phyloP scores from a whole-genome alignment of 2,888 invertebrate species.

The Caenorhabditis sp. region DNA sequence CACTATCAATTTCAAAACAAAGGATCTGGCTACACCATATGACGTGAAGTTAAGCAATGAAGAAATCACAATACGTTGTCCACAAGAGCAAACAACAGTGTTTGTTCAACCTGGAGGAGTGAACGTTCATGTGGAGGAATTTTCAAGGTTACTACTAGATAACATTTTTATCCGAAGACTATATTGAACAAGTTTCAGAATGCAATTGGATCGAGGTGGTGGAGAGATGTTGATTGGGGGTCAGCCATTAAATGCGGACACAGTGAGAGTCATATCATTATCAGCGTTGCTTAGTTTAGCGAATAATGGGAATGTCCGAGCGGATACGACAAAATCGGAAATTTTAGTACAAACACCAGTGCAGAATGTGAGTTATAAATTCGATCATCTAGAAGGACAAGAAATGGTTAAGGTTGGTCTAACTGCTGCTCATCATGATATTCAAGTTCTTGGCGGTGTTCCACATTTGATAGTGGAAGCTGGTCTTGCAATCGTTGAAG shows the following conservation, averaged over 20 bases:
- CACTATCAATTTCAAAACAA: slow-evolving; percentile 17
- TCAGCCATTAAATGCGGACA: slow-evolving; percentile 22
- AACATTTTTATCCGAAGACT: too few relatives aligned
- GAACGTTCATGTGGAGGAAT: slow-evolving; percentile 17
- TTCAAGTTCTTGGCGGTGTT: slow-evolving; percentile 38
- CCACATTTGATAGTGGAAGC: slow-evolving; percentile 41
- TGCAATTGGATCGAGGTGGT: slow-evolving; percentile 36
- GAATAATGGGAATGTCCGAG: slow-evolving; percentile 35
- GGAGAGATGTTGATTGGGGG: slow-evolving; percentile 36
- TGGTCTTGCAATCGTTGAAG: slow-evolving; percentile 33
- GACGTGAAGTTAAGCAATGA: slow-evolving; percentile 23
- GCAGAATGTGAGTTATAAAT: slow-evolving; percentile 23
- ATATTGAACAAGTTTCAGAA: too few relatives aligned
- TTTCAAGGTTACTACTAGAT: slow-evolving; percentile 10
- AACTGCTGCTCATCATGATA: slow-evolving; percentile 44
- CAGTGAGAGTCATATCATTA: slow-evolving; percentile 20
- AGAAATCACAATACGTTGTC: slow-evolving; percentile 17
- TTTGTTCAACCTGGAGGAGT: slow-evolving; percentile 27
- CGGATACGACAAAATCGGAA: slow-evolving; percentile 34
- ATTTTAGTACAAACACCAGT: slow-evolving; percentile 24
- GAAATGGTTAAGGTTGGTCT: slow-evolving; percentile 26
- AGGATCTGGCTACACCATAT: slow-evolving; percentile 11
- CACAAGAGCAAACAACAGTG: slow-evolving; percentile 24
- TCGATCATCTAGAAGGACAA: background rate
- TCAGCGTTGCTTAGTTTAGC: slow-evolving; percentile 16